These are phyloP conservation scores for Brachyptera putata DNA, from an alignment of 2,888 invertebrate genomes.

Conservation along the genomic window DNA sequence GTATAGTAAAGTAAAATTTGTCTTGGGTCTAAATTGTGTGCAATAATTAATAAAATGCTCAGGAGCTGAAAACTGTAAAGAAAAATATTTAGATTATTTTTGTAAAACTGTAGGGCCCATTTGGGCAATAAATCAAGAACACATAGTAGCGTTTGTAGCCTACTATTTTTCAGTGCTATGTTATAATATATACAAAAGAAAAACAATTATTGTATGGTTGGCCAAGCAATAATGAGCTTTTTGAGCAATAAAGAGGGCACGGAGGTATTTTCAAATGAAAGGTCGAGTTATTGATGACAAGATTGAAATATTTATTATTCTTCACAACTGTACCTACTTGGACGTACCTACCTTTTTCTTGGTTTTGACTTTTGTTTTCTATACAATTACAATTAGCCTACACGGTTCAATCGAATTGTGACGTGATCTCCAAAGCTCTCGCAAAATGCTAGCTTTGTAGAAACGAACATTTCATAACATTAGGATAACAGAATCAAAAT, in stretches of 20 bases:
- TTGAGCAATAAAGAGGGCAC: constrained; percentile 12
- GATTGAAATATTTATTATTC: too few species aligned
- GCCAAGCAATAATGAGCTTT: not conserved
- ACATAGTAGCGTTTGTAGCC: not conserved
- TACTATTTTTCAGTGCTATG: constrained; percentile 2
- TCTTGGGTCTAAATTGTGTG: constrained; percentile 5
- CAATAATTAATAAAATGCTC: constrained; percentile 18
- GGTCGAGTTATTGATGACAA: too few species aligned
- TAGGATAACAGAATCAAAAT: too few species aligned
- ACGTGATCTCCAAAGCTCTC: too few species aligned
- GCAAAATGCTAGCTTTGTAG: too few species aligned
- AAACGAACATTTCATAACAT: too few species aligned
- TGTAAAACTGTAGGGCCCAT: constrained; percentile 25
- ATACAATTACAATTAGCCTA: too few species aligned
- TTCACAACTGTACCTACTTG: too few species aligned
- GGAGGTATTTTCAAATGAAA: not conserved
- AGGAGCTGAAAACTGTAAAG: constrained; percentile 23
- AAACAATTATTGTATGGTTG: not conserved
- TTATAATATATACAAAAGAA: not conserved
- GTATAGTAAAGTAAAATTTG: too few species aligned
- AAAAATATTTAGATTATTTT: constrained; percentile 26
- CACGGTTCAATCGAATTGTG: too few species aligned
- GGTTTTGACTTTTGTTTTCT: too few species aligned
- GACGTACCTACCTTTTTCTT: too few species aligned
- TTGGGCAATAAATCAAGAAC: not conserved